Evolutionary conservation across 2,113 vertebrate genomes (phyloP), one percentile per base, ranked within the genome.

Genomic region (Sinocyclocheilus maitianheensis): DNA sequence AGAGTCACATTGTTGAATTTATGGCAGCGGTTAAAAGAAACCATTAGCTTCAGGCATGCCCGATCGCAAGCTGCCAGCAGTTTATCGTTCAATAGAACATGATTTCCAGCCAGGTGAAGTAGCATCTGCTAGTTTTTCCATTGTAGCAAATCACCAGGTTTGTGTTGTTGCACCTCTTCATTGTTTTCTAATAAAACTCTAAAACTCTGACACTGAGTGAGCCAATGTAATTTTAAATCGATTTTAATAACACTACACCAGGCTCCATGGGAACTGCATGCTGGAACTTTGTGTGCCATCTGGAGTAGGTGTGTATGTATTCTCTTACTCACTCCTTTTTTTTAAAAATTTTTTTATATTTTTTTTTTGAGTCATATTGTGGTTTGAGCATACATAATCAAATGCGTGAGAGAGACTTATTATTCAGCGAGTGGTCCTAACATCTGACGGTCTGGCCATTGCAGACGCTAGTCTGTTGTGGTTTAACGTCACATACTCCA

Each of bases 201-300:
- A 24, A 20, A 46, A 7, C 53, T 60, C 20, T 89, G 43, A 80
- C 63, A 16, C 63, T 51, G 75, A 88, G 77, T 82, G 77, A 84
- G 46, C 67, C 77, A 89, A 85, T 86, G 83, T 26, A 88, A 76
- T 89, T 80, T 80, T 77, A 22, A 79, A 34, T 48, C 48, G 78
- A 81, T 86, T 81, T 83, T 85, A 65, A 77, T 88, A 82, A 4
- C 76, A 51, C 34, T 34, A 72, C 46, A 20, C 18, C 79, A 40
- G 84, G 88, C 65, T 90, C 87, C 85, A 87, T 91, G 88, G 89
- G 86, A 90, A 91, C 90, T 1, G 8, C 53, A 67, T 58, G 46
- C 69, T 55, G 53, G 30, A 76, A 86, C 72, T 67, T 76, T 87
- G 65, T 69, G 37, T 74, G 84, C 85, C 77, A 85, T 87, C 80